Conservation (phyloP, 2,113 vertebrate species). For the Paramormyrops kingsleyae region DNA sequence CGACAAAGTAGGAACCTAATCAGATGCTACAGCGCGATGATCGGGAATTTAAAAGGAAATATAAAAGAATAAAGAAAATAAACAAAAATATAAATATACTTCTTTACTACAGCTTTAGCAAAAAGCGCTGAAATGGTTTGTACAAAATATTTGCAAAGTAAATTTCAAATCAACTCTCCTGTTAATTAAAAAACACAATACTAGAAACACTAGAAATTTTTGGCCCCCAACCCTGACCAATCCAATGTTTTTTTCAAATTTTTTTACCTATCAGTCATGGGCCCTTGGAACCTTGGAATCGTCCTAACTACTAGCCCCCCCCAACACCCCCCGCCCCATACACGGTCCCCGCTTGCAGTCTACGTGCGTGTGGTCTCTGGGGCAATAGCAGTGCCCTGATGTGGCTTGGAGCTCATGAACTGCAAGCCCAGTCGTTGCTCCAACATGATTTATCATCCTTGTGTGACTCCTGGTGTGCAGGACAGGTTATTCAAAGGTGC, state of each 20-base stretch:
- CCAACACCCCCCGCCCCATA: not conserved
- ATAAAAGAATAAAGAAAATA: not conserved
- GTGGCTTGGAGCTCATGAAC: conserved; percentile 1
- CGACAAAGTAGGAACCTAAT: not conserved
- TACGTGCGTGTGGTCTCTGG: conserved; percentile 16
- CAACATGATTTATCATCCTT: conserved; percentile 19
- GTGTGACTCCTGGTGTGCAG: conserved; percentile 6
- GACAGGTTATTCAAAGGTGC: conserved; percentile 29
- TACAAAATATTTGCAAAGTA: not conserved
- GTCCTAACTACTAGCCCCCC: not conserved
- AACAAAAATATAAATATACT: not conserved
- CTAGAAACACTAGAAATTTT: not conserved
- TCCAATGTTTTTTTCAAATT: not conserved
- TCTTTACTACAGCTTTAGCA: not conserved
- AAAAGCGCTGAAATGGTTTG: not conserved
- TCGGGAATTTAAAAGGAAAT: not conserved
- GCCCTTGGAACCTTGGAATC: not conserved
- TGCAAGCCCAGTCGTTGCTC: not conserved
- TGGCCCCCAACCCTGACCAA: not conserved
- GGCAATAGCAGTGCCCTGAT: not conserved
- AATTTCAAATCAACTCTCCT: not conserved
- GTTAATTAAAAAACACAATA: not conserved
- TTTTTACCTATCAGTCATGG: not conserved
- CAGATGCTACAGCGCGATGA: not conserved
- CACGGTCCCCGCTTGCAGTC: not conserved